Evolutionary conservation across 1,140 invertebrate genomes (phyloP).

Genomic region (Belonocnema kinseyi): DNA sequence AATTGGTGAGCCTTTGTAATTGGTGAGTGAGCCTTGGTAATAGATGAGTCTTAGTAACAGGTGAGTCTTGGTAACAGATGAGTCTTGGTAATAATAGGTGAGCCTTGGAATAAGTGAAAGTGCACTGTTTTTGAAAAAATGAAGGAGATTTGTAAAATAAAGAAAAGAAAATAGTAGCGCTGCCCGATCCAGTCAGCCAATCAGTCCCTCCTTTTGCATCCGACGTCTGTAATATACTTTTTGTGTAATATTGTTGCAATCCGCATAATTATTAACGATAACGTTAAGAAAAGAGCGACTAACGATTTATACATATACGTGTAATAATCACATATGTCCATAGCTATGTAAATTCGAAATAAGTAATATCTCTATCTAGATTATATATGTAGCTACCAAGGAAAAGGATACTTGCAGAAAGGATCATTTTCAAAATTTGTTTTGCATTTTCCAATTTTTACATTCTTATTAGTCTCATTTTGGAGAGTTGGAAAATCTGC

Average conservation of each 20-base stretch:
- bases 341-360: conserved; percentile 26
- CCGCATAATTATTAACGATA: conserved; percentile 17
- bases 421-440: background rate
- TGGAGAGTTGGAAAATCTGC: background rate
- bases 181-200: conserved; percentile 50
- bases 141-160: conserved; percentile 27
- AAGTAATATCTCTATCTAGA: conserved; percentile 27
- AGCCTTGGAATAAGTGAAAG: too few species aligned
- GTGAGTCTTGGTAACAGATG: too few species aligned
- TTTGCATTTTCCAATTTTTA: too few species aligned
- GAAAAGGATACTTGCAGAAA: conserved; percentile 1
- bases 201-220: conserved; percentile 52
- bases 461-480: too few species aligned
- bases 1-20: too few species aligned
- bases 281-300: conserved; percentile 33
- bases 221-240: conserved; percentile 37
- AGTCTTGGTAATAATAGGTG: too few species aligned
- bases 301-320: conserved; percentile 48
- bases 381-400: conserved; percentile 25
- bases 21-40: too few species aligned
- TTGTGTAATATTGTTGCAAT: conserved; percentile 21
- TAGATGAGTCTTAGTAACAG: too few species aligned
- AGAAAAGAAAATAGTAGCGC: conserved; percentile 40
- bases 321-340: conserved; percentile 48
- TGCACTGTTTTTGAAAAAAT: background rate